A percentile compares a stretch with the other conserved stretches of the same genome.
These are phyloP conservation scores for Oryzaephilus surinamensis DNA, from an alignment of 1,140 invertebrate species.

Conservation along the genomic window DNA sequence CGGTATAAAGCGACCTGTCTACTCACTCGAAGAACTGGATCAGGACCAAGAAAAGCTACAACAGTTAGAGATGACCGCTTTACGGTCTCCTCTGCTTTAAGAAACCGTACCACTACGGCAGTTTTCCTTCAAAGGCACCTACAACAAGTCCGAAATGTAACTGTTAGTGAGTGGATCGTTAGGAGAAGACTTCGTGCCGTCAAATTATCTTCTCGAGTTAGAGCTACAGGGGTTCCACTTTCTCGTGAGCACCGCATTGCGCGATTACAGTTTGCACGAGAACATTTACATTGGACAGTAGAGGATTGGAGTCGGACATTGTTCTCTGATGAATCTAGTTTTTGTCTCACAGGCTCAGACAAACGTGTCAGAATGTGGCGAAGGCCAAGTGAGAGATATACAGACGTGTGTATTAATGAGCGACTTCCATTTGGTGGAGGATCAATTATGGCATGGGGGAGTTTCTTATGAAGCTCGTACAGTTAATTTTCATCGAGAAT, in stretches of 20 bases:
- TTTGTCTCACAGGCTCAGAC: no score
- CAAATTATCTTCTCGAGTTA: conserved; percentile 3
- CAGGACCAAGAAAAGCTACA: conserved; percentile 3
- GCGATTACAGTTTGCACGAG: conserved; percentile 7
- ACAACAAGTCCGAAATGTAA: conserved; percentile 2
- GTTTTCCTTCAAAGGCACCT: conserved; percentile 5
- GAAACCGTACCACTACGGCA: not conserved
- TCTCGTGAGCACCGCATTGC: conserved; percentile 5
- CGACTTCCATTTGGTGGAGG: no score
- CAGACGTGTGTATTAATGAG: no score
- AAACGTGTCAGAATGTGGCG: no score
- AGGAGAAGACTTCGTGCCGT: conserved; percentile 9
- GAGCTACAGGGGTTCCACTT: conserved; percentile 8
- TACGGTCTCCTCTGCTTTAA: conserved; percentile 4
- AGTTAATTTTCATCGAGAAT: no score
- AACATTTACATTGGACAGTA: conserved; percentile 10
- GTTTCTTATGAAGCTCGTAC: no score
- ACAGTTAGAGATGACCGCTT: conserved; percentile 4
- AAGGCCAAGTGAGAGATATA: no score
- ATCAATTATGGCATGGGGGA: no score
- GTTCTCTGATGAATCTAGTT: conserved; percentile 3
- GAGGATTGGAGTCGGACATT: conserved; percentile 9
- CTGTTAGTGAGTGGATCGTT: conserved; percentile 14
- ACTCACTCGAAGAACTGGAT: conserved; percentile 6
- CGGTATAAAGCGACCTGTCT: conserved; percentile 4